phyloP scores from a whole-genome alignment of 2,888 invertebrate species.

The Stenolophus ochropezus region DNA sequence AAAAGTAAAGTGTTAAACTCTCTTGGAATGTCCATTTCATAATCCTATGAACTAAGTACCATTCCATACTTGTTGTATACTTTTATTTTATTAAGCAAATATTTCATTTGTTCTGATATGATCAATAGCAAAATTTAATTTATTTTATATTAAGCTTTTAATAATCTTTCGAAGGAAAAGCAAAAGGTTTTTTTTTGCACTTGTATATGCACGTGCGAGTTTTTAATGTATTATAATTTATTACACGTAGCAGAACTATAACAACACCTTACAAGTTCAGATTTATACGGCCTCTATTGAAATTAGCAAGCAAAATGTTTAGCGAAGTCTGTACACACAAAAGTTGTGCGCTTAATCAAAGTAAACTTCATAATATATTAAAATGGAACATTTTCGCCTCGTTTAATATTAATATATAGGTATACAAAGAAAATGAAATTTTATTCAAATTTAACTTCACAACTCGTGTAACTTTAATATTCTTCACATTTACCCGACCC shows the following conservation, averaged over 20 bases:
- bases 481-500: background rate
- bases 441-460: constrained; percentile 14
- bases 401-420: constrained; percentile 20
- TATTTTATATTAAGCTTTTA: no score
- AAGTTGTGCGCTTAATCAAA: constrained; percentile 11
- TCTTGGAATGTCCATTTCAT: no score
- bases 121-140: no score
- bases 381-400: background rate
- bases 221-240: background rate
- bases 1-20: no score
- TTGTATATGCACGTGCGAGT: no score
- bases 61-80: no score
- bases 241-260: background rate
- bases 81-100: no score
- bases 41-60: no score
- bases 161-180: no score
- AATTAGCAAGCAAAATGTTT: background rate
- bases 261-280: background rate
- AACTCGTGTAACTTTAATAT: constrained; percentile 8
- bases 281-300: background rate
- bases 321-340: background rate
- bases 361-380: constrained; percentile 22
- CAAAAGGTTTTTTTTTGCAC: no score
- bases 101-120: no score
- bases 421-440: constrained; percentile 15